A percentile compares a stretch with the other conserved stretches of the same genome.
These are phyloP conservation scores for Toxonevra muliebris DNA, from an alignment of 2,888 invertebrate species.

Conservation along the genomic window DNA sequence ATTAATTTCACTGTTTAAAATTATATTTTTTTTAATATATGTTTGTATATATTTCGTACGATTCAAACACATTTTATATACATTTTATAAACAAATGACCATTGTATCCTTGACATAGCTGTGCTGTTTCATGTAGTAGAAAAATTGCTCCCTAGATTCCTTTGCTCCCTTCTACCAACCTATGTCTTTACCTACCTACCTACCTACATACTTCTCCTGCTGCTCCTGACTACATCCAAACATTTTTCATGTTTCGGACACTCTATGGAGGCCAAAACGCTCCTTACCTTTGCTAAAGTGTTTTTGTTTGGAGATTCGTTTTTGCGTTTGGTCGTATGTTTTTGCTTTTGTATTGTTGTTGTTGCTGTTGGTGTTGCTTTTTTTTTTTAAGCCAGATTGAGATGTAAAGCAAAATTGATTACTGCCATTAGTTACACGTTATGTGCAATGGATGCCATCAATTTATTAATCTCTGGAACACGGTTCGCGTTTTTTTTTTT, in stretches of 20 bases:
- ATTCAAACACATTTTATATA: no score
- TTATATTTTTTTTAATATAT: no score
- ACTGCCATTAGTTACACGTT: slow-evolving; percentile 67
- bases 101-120: no score
- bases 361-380: slow-evolving; percentile 25
- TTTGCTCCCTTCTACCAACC: no score
- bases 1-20: no score
- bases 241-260: slow-evolving; percentile 5
- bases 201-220: no score
- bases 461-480: slow-evolving; percentile 67
- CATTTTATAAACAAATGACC: no score
- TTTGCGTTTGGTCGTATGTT: slow-evolving; percentile 14
- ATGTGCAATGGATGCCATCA: slow-evolving; percentile 67
- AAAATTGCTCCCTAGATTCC: no score
- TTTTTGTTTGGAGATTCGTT: slow-evolving; percentile 26
- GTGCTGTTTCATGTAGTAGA: no score
- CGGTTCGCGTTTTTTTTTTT: slow-evolving; percentile 51
- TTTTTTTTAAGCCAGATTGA: slow-evolving; percentile 63
- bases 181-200: no score
- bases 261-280: slow-evolving; percentile 8
- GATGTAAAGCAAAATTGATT: slow-evolving; percentile 68
- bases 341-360: slow-evolving; percentile 26
- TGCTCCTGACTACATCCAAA: neutral
- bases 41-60: no score
- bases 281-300: slow-evolving; percentile 2